phyloP scores from a whole-genome alignment of 2,113 vertebrate species.

The Chaetorhynchus papuensis region DNA sequence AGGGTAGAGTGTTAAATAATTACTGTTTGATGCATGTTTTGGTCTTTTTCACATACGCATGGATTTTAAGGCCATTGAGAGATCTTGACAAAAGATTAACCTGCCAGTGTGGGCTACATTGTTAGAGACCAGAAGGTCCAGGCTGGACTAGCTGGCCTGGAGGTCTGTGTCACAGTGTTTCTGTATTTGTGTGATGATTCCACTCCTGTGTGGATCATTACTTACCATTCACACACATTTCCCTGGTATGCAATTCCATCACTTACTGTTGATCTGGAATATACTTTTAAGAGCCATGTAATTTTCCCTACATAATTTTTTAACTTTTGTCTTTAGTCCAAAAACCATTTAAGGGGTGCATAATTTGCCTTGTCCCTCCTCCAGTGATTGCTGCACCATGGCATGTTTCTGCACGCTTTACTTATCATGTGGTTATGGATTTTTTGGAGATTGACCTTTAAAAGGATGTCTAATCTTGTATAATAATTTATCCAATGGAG shows the following conservation, averaged over 20 bases:
- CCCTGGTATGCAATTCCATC: neutral
- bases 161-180: neutral
- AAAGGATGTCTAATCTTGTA: neutral
- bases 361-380: neutral
- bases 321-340: neutral
- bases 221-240: neutral
- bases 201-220: neutral
- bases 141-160: neutral
- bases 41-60: neutral
- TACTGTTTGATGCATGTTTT: neutral
- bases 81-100: neutral
- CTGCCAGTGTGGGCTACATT: neutral
- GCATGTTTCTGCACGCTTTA: neutral
- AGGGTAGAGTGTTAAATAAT: neutral
- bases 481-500: neutral
- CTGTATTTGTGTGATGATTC: neutral
- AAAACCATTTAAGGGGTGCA: neutral
- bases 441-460: constrained; percentile 5
- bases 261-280: neutral
- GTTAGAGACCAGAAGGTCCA: neutral
- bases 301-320: neutral
- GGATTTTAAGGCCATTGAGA: neutral
- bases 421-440: neutral
- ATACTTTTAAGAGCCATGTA: neutral
- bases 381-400: neutral